Conservation (phyloP, 1,140 invertebrate genomes). For the Drosophila littoralis region DNA sequence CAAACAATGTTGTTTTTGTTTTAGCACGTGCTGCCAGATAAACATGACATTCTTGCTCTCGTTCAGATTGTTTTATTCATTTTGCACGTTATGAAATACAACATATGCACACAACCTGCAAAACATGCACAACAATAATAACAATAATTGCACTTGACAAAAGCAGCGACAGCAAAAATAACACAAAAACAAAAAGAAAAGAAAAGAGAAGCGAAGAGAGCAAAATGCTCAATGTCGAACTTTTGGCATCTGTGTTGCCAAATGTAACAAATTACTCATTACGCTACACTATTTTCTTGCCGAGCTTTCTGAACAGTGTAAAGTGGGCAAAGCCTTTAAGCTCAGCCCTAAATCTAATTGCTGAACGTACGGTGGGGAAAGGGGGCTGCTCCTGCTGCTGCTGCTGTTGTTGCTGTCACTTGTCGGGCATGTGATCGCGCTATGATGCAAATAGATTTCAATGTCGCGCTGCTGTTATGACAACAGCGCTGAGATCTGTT, state of each 20-base stretch:
- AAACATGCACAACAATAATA: slow-evolving; percentile 62
- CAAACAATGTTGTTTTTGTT: slow-evolving; percentile 68
- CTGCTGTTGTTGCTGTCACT: slow-evolving; percentile 28
- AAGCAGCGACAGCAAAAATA: background rate
- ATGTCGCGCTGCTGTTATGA: slow-evolving; percentile 35
- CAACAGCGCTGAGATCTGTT: slow-evolving; percentile 21
- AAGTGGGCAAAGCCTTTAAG: slow-evolving; percentile 11
- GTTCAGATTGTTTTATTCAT: slow-evolving; percentile 46
- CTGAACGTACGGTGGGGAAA: background rate
- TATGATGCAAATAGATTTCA: slow-evolving; percentile 59
- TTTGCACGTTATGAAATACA: slow-evolving; percentile 69
- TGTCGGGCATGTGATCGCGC: slow-evolving; percentile 55
- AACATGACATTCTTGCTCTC: slow-evolving; percentile 47
- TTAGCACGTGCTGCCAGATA: slow-evolving; percentile 73
- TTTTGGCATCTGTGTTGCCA: slow-evolving; percentile 31
- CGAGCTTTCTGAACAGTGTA: slow-evolving; percentile 17
- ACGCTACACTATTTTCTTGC: background rate
- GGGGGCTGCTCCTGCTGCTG: background rate
- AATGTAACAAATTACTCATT: slow-evolving; percentile 41
- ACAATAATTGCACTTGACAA: slow-evolving; percentile 36
- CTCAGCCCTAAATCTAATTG: slow-evolving; percentile 5
- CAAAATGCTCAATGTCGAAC: slow-evolving; percentile 68
- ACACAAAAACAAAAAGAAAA: slow-evolving; percentile 3
- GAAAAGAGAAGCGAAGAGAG: slow-evolving; percentile 32
- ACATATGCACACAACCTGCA: slow-evolving; percentile 55